phyloP scores from a whole-genome alignment of 35 echinoderm and acorn worm genomes.

The Heliocidaris tuberculata region DNA sequence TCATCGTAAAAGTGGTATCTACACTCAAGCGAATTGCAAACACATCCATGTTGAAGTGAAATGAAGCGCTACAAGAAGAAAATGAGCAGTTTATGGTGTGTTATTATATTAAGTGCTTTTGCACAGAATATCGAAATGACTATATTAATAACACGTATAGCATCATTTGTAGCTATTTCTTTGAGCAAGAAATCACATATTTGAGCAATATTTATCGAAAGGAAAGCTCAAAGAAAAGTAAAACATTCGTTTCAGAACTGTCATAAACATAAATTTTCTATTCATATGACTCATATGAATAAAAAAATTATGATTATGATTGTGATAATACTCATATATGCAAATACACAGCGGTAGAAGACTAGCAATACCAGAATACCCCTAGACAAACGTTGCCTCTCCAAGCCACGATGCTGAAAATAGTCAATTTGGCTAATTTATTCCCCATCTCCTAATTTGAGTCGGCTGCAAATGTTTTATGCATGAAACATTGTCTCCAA shows the following conservation, averaged over 20 bases:
- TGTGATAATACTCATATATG: background rate
- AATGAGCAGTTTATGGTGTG: too few species aligned
- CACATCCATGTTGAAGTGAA: background rate
- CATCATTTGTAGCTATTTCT: too few species aligned
- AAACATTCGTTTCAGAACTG: too few species aligned
- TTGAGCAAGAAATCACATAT: too few species aligned
- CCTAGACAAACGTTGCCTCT: background rate
- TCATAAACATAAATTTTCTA: background rate
- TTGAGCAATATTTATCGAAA: too few species aligned
- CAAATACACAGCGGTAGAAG: background rate
- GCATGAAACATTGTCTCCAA: background rate
- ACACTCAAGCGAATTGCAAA: background rate
- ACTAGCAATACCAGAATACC: background rate
- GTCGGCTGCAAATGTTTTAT: background rate
- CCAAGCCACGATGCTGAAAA: background rate
- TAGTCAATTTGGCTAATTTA: conserved; percentile 4
- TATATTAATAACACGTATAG: too few species aligned
- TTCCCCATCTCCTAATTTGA: conserved; percentile 3
- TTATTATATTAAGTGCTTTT: too few species aligned
- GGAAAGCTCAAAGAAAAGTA: too few species aligned
- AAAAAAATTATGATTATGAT: background rate
- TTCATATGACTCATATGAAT: too few species aligned
- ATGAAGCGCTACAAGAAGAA: background rate
- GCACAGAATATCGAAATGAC: too few species aligned
- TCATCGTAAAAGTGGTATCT: too few species aligned